A percentile compares a stretch with the other conserved stretches of the same genome.
phyloP scores from a whole-genome alignment of 1,140 invertebrate species.

The Phenacoccus solenopsis region DNA sequence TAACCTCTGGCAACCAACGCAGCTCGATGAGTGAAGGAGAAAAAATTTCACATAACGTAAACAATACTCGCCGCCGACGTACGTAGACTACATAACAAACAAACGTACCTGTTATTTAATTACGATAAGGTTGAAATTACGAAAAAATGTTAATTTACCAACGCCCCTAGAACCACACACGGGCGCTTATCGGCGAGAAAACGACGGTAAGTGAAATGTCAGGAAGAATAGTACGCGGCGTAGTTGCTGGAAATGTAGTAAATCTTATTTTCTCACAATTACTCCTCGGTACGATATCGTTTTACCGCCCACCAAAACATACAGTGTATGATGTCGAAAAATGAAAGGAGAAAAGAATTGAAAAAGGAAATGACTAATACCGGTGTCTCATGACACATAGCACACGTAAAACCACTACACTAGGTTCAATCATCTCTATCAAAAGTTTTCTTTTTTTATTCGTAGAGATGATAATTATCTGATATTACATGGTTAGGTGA shows the following conservation, averaged over 20 bases:
- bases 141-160: background rate
- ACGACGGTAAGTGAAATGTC: no score
- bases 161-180: background rate
- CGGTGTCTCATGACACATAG: constrained; percentile 1
- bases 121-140: background rate
- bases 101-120: background rate
- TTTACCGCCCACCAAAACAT: background rate
- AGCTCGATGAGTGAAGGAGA: no score
- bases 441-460: background rate
- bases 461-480: background rate
- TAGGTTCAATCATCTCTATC: background rate
- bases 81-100: no score
- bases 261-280: background rate
- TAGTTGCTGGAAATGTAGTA: background rate
- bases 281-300: background rate
- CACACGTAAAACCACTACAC: background rate
- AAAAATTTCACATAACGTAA: no score
- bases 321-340: background rate
- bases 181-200: background rate
- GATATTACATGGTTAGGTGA: constrained; percentile 1
- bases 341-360: background rate
- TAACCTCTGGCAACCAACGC: no score
- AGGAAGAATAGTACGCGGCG: no score
- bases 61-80: no score
- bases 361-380: constrained; percentile 3